Evolutionary conservation across 1,140 invertebrate genomes (phyloP).

Genomic region (Holotrichia oblita): DNA sequence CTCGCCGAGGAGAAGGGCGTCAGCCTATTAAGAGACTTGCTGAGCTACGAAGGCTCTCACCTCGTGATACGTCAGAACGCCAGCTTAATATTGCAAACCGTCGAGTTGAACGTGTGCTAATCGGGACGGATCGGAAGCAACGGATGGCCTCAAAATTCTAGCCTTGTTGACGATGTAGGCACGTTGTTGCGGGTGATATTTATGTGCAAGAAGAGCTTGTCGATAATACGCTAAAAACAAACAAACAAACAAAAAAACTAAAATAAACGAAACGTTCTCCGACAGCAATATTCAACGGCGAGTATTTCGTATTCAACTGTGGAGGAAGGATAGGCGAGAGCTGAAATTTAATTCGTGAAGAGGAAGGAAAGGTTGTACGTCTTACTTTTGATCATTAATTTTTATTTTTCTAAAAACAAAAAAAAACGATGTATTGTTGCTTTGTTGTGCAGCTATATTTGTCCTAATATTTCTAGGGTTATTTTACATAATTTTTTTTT

Average conservation of each 20-base stretch:
- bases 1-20: conserved; percentile 72
- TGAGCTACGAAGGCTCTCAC: conserved; percentile 59
- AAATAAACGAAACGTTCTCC: background rate
- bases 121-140: background rate
- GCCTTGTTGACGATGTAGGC: background rate
- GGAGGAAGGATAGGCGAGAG: too few species aligned
- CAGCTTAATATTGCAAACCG: conserved; percentile 62
- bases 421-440: too few species aligned
- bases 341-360: too few species aligned
- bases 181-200: too few species aligned
- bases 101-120: conserved; percentile 45
- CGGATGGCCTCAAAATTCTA: background rate
- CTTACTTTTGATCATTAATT: too few species aligned
- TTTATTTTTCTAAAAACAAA: too few species aligned
- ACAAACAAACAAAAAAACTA: too few species aligned
- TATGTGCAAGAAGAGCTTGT: background rate
- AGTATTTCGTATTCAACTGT: background rate
- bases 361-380: too few species aligned
- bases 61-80: conserved; percentile 62
- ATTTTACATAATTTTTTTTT: too few species aligned
- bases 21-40: conserved; percentile 63
- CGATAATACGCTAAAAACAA: background rate
- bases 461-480: too few species aligned
- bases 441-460: too few species aligned
- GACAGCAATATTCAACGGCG: background rate